A percentile compares a stretch with the other conserved stretches of the same genome.
phyloP scores from a whole-genome alignment of 2,888 invertebrate genomes.

The Drosophila barbarae region DNA sequence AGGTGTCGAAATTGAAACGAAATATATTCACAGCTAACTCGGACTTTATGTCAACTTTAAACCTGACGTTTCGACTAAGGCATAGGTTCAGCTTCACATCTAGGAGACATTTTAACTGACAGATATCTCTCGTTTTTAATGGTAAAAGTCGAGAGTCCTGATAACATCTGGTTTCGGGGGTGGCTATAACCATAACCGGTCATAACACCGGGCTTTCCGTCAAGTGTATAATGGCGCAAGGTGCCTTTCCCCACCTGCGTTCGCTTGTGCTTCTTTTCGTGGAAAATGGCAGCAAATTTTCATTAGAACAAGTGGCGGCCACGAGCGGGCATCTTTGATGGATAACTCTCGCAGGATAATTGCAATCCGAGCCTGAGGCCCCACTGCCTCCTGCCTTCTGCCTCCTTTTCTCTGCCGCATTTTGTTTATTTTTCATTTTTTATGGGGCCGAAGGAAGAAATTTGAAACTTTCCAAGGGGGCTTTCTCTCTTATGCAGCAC shows the following conservation, averaged over 20 bases:
- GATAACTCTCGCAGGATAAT: constrained; percentile 63
- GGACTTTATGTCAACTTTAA: not conserved
- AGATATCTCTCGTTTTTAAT: constrained; percentile 6
- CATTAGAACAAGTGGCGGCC: constrained; percentile 49
- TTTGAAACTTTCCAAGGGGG: constrained; percentile 54
- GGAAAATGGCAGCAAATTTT: constrained; percentile 50
- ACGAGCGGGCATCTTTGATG: constrained; percentile 47
- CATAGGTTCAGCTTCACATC: not conserved
- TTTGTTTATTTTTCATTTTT: constrained; percentile 43
- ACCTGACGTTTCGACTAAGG: too few species aligned
- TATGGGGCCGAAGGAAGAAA: constrained; percentile 54
- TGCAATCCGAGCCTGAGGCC: constrained; percentile 54
- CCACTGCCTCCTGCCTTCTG: not conserved
- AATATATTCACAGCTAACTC: not conserved
- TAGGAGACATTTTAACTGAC: not conserved
- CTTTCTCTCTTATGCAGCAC: constrained; percentile 8
- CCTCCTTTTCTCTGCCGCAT: not conserved
- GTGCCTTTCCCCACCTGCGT: constrained; percentile 1
- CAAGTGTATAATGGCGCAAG: constrained; percentile 9
- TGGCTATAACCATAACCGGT: constrained; percentile 16
- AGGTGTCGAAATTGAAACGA: constrained; percentile 2
- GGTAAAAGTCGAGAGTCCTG: not conserved
- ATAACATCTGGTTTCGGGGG: constrained; percentile 23
- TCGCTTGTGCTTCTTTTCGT: not conserved
- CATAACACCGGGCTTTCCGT: constrained; percentile 7